phyloP scores from a whole-genome alignment of 2,888 invertebrate species.

The Icerya purchasi region DNA sequence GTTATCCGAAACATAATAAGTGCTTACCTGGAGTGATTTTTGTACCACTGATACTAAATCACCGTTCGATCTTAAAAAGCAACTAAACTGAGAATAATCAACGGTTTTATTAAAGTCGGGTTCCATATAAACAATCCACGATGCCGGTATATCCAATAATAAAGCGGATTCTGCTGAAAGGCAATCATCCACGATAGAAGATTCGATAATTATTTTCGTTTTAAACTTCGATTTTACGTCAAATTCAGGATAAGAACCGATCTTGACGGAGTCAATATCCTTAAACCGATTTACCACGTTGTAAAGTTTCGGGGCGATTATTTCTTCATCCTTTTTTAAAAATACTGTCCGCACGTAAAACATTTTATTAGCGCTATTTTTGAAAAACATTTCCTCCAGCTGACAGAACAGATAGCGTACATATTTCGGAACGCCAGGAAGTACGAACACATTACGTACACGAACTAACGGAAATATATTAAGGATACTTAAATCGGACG shows the following conservation, averaged over 20 bases:
- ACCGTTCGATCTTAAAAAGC: neutral
- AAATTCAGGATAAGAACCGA: constrained; percentile 36
- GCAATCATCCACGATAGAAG: constrained; percentile 24
- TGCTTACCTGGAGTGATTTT: neutral
- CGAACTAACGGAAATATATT: constrained; percentile 20
- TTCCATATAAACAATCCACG: constrained; percentile 23
- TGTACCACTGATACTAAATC: neutral
- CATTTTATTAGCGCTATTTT: constrained; percentile 20
- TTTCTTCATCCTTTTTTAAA: constrained; percentile 22
- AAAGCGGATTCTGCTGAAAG: constrained; percentile 25
- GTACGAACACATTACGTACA: constrained; percentile 34
- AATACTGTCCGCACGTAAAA: constrained; percentile 19
- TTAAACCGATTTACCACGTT: constrained; percentile 27
- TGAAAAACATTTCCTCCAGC: constrained; percentile 21
- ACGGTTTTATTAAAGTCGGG: constrained; percentile 8
- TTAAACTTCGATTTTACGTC: constrained; percentile 28
- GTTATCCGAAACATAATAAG: neutral
- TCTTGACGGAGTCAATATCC: constrained; percentile 27
- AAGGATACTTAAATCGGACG: constrained; percentile 9
- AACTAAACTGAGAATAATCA: neutral
- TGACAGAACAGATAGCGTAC: constrained; percentile 11
- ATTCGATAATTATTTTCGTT: constrained; percentile 32
- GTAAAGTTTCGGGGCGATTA: constrained; percentile 25
- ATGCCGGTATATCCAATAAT: constrained; percentile 24
- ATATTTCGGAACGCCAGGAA: constrained; percentile 37